phyloP scores from a whole-genome alignment of 2,797 vertebrate genomes.

The Sebastolobus altivelis region DNA sequence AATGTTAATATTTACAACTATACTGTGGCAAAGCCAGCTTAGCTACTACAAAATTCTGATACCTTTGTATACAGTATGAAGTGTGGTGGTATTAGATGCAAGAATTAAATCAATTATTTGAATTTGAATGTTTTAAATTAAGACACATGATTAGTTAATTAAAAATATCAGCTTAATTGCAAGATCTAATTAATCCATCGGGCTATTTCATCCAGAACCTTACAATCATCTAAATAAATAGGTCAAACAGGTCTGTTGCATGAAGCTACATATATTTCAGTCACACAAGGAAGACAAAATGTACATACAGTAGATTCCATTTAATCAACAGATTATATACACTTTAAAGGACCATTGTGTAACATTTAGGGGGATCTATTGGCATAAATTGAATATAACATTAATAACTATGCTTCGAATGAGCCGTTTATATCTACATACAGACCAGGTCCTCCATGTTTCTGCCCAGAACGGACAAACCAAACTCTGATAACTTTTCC shows the following conservation, averaged over 20 bases:
- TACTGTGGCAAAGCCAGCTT: neutral
- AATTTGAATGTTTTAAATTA: neutral
- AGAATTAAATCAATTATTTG: neutral
- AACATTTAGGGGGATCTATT: too few relatives aligned
- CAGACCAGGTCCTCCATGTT: too few relatives aligned
- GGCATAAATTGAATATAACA: accelerated
- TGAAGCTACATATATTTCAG: neutral
- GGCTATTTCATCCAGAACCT: neutral
- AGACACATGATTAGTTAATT: neutral
- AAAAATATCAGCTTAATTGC: neutral
- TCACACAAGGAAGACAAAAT: neutral
- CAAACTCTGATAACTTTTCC: too few relatives aligned
- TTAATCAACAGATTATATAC: neutral
- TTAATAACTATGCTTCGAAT: too few relatives aligned
- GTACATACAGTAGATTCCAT: neutral
- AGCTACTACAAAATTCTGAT: neutral
- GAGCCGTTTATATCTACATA: too few relatives aligned
- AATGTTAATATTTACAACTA: neutral
- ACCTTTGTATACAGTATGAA: neutral
- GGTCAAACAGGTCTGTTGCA: neutral
- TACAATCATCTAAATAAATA: neutral
- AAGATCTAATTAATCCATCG: neutral
- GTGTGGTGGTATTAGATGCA: neutral
- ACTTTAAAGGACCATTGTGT: neutral
- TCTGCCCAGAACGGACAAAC: too few relatives aligned